Percentiles rank a stretch among this genome's conserved stretches.
Evolutionary conservation across 2,797 vertebrate species (phyloP).

Genomic region (Myotis daubentonii): DNA sequence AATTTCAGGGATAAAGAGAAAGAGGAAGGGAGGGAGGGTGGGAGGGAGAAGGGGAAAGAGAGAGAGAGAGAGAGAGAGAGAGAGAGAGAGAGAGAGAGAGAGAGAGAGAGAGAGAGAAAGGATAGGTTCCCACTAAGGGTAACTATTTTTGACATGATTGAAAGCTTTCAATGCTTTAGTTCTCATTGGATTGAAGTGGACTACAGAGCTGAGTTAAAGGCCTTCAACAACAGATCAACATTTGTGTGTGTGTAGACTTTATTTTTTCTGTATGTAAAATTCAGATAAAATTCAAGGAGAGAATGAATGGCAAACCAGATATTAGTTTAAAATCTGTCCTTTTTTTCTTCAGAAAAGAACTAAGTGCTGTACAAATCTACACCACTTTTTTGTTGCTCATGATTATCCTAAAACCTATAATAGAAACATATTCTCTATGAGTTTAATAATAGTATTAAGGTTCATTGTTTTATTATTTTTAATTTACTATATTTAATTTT

Average conservation of each 20-base stretch:
- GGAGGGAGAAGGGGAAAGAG: neutral
- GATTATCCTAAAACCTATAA: no score
- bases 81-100: no score
- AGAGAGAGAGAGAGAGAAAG: accelerated
- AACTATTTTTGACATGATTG: neutral
- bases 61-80: neutral
- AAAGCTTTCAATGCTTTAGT: neutral
- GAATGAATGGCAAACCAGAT: neutral
- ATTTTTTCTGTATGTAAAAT: neutral
- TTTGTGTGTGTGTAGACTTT: neutral
- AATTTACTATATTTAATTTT: no score
- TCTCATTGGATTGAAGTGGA: neutral
- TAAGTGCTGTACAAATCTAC: neutral
- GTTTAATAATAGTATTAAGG: no score
- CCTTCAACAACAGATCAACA: neutral
- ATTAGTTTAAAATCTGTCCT: neutral
- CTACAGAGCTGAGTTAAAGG: neutral
- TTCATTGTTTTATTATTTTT: no score
- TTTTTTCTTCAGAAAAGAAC: neutral
- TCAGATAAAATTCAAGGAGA: neutral
- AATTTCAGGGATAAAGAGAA: neutral
- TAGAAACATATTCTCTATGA: no score
- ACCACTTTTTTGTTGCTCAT: no score
- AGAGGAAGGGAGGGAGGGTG: accelerated
- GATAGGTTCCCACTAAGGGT: neutral